Evolutionary conservation across 2,797 vertebrate species (phyloP), one percentile per base, ranked within the genome.

Genomic region (Labeo calbasu): DNA sequence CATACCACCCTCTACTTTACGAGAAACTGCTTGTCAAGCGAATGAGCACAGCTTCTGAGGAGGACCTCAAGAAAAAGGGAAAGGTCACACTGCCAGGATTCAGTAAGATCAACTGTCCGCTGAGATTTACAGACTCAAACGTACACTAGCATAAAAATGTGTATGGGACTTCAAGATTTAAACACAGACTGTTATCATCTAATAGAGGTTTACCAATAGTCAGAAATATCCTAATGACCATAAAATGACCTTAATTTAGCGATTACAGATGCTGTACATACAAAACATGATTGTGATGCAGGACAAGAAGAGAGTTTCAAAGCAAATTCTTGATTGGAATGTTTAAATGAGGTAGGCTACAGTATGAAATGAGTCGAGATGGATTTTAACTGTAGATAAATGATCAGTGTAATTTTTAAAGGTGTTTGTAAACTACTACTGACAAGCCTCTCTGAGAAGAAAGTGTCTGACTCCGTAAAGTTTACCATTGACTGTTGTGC

Each of bases 1-100:
- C 96, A 0, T 97, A 97, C 88, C 96, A 97, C 65, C 96, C 96
- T 0, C 89, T 97, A 84, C 93, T 97, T 17, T 96, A 95, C 0
- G 96, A 97, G 91, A 97, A 97, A 91, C 91, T 95, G 6, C 86
- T 97, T 85, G 91, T 97, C 75, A 95, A 95, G 86, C 94, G 93
- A 65, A 94, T 97, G 89, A 95, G 95, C 92, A 90, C 76, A n/a
- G 94, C 92, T 25, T 87, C 93, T 19, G 91, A 92, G 81, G 88
- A 91, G 0, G 95, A 96, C 82, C 88, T 97, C 25, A 92, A 91
- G 83, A 90, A 80, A 21, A 96, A 96, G 78, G 96, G 96, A 21
- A 96, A 95, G 82, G 94, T 95, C 43, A 93, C 94, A 61, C 91
- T 97, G 86, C 95, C 95, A 0, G 96, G 96, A 21, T 94, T 96